Conservation (phyloP, 92 coral and sea anemone genomes). For the Hydrozoanthus gracilis region DNA sequence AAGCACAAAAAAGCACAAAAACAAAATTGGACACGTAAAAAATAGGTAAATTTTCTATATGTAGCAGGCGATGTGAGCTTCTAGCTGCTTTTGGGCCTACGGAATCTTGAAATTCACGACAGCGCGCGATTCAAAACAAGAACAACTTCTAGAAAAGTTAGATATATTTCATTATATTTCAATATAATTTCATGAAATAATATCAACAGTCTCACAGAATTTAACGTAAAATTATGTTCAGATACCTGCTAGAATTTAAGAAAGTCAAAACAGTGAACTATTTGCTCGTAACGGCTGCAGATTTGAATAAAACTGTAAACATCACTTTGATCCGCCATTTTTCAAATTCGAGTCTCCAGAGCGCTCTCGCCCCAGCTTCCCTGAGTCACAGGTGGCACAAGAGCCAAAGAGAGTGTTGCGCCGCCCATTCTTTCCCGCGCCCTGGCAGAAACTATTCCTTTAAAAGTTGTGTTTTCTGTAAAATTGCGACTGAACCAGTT, state of each 20-base stretch:
- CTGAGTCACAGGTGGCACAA: slow-evolving; percentile 16
- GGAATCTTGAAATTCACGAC: slow-evolving; percentile 2
- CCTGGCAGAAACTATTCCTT: no score
- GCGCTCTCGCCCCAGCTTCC: slow-evolving; percentile 35
- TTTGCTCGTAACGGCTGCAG: slow-evolving; percentile 6
- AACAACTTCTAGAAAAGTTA: slow-evolving; percentile 18
- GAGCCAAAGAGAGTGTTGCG: slow-evolving; percentile 19
- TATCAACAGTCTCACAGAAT: background rate
- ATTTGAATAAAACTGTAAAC: background rate
- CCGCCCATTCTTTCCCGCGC: slow-evolving; percentile 31
- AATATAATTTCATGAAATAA: slow-evolving; percentile 18
- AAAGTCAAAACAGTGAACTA: slow-evolving; percentile 19
- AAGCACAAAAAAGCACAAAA: slow-evolving; percentile 41
- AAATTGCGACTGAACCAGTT: no score
- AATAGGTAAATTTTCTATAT: slow-evolving; percentile 16
- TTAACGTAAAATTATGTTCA: slow-evolving; percentile 15
- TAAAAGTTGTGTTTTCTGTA: no score
- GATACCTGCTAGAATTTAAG: slow-evolving; percentile 10
- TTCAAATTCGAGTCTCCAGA: background rate
- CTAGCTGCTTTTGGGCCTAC: slow-evolving; percentile 35
- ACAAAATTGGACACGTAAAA: slow-evolving; percentile 7
- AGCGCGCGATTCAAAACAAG: slow-evolving; percentile 20
- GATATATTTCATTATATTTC: slow-evolving; percentile 29
- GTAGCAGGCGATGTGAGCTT: slow-evolving; percentile 1
- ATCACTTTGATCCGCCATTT: slow-evolving; percentile 13